Evolutionary conservation across 2,888 invertebrate genomes (phyloP), one percentile per base, ranked within the genome.

Genomic region (Cinara cedri): DNA sequence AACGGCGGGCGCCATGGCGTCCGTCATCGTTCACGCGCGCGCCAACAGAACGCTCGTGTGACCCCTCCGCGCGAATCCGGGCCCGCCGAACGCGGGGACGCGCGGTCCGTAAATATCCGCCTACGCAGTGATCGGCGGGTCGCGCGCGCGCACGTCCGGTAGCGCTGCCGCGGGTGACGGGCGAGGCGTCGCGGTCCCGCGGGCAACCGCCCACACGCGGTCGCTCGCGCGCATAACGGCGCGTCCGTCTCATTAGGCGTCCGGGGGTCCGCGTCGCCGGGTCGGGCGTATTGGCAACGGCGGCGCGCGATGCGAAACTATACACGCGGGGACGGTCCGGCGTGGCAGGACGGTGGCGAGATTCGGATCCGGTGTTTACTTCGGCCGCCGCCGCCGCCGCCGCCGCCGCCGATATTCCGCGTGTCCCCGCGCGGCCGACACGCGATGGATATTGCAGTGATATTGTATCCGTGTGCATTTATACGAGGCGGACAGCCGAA

Each of bases 241-340:
- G 74, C 51, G 74, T 74, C 34, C 74, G 74, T 74, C 74, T 74
- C 74, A 74, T 74, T 74, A 74, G 74, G 60, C n/a, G n/a, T n/a
- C n/a, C n/a, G n/a, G 34, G 3, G 6, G 34, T 34, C 34, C 3
- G 3, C 34, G 63, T 42, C 63, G 63, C 19, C 42, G 42, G 68
- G 54, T 54, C 34, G 70, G 8, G 71, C 21, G n/a, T n/a, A n/a
- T n/a, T n/a, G n/a, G n/a, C n/a, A n/a, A n/a, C n/a, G n/a, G n/a
- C n/a, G n/a, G n/a, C n/a, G n/a, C n/a, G n/a, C n/a, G n/a, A n/a
- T n/a, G n/a, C n/a, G n/a, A n/a, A n/a, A n/a, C n/a, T n/a, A n/a
- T n/a, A n/a, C n/a, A n/a, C n/a, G n/a, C n/a, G n/a, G n/a, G n/a
- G n/a, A n/a, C n/a, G n/a, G n/a, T n/a, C n/a, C n/a, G n/a, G n/a